Evolutionary conservation across 2,113 vertebrate species (phyloP).

Genomic region (Psittacara wagleri): DNA sequence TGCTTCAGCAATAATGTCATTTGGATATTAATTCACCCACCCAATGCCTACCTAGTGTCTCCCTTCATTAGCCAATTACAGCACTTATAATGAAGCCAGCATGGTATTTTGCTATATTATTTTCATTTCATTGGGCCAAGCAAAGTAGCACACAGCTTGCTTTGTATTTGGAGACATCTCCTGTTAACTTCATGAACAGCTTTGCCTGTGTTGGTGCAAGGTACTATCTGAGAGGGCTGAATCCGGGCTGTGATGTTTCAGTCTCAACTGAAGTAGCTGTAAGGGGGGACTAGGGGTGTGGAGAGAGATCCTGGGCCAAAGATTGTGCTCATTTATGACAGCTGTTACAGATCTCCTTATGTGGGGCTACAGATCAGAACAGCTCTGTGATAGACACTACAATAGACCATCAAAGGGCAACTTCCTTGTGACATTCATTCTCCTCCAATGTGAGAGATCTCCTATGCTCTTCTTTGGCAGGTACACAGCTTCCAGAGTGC

Average conservation of each 20-base stretch:
- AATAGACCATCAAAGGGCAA: not conserved
- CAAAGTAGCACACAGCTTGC: not conserved
- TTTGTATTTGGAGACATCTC: not conserved
- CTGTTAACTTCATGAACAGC: not conserved
- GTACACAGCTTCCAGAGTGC: not conserved
- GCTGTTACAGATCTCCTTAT: not conserved
- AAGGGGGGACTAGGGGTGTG: not conserved
- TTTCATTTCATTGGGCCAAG: not conserved
- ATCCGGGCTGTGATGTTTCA: not conserved
- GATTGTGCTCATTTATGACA: not conserved
- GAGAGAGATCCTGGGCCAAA: not conserved
- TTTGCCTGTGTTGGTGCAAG: not conserved
- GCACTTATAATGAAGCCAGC: not conserved
- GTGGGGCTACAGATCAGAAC: not conserved
- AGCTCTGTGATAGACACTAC: not conserved
- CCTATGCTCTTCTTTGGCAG: not conserved
- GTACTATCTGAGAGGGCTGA: not conserved
- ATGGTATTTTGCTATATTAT: not conserved
- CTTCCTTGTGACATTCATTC: accelerated
- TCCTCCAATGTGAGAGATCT: not conserved
- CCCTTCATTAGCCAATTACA: not conserved
- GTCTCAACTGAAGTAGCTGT: not conserved
- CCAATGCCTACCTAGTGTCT: not conserved
- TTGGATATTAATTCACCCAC: not conserved
- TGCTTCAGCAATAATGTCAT: not conserved